These are phyloP conservation scores for Lepidothrix coronata DNA, from an alignment of 2,113 vertebrate species.

Conservation along the genomic window DNA sequence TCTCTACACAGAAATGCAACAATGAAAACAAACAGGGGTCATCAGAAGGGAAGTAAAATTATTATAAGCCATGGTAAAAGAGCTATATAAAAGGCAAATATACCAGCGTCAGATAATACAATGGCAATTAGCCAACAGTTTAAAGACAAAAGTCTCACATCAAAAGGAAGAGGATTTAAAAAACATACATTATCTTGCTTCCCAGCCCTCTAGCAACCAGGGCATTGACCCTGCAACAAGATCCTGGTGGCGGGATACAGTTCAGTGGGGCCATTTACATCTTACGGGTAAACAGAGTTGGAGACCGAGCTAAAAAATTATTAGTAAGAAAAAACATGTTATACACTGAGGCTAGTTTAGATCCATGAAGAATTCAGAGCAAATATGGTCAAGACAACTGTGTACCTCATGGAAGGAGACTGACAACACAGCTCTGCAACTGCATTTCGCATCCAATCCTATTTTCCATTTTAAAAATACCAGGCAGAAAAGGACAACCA, in stretches of 20 bases:
- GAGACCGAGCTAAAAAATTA: not conserved
- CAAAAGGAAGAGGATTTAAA: conserved; percentile 11
- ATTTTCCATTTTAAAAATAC: not conserved
- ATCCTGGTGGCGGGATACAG: not conserved
- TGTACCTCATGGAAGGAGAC: not conserved
- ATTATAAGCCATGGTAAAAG: not conserved
- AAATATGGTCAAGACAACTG: not conserved
- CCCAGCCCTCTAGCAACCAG: not conserved
- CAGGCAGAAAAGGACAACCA: not conserved
- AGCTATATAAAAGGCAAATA: not conserved
- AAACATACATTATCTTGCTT: not conserved
- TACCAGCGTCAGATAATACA: not conserved
- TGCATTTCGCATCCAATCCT: not conserved
- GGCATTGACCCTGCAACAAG: not conserved
- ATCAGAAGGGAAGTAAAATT: not conserved
- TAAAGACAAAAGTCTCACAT: conserved; percentile 6
- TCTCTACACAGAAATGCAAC: not conserved
- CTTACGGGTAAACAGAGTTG: fast-evolving
- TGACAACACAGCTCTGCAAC: not conserved
- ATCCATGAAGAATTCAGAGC: not conserved
- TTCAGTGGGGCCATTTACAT: not conserved
- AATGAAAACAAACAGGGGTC: not conserved
- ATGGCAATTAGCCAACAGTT: conserved; percentile 29
- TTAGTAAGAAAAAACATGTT: not conserved
- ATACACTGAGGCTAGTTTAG: not conserved